phyloP scores from a whole-genome alignment of 2,888 invertebrate species.

The Horisme vitalbata region DNA sequence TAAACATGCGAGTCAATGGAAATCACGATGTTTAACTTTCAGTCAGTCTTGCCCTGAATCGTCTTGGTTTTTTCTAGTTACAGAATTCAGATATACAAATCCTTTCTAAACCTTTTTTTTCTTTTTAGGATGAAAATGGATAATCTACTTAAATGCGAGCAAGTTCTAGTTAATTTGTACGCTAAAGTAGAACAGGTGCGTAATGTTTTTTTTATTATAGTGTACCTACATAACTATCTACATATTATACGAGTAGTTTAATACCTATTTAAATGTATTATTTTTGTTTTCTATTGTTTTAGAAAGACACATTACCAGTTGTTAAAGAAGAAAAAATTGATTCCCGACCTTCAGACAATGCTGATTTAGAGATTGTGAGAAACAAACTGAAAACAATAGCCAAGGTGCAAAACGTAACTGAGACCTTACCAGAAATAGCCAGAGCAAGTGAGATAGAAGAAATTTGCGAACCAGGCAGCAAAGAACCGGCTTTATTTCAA shows the following conservation, averaged over 20 bases:
- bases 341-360: slow-evolving; percentile 37
- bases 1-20: too few relatives aligned
- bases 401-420: slow-evolving; percentile 45
- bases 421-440: slow-evolving; percentile 67
- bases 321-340: slow-evolving; percentile 33
- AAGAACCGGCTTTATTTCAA: slow-evolving; percentile 72
- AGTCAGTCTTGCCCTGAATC: too few relatives aligned
- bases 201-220: not conserved
- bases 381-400: slow-evolving; percentile 62
- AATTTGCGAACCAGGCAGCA: slow-evolving; percentile 60
- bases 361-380: slow-evolving; percentile 56
- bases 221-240: too few relatives aligned
- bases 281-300: slow-evolving; percentile 43
- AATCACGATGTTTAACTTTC: too few relatives aligned
- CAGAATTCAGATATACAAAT: too few relatives aligned
- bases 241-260: too few relatives aligned
- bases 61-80: too few relatives aligned
- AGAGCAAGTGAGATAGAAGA: slow-evolving; percentile 60
- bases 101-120: too few relatives aligned
- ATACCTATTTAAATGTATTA: not conserved
- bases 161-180: slow-evolving; percentile 85
- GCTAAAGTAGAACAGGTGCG: slow-evolving; percentile 84
- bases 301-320: slow-evolving; percentile 55
- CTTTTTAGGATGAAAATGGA: slow-evolving; percentile 85
- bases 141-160: slow-evolving; percentile 86